phyloP scores from a whole-genome alignment of 2,797 vertebrate species.

The Pachyuromys duprasi region DNA sequence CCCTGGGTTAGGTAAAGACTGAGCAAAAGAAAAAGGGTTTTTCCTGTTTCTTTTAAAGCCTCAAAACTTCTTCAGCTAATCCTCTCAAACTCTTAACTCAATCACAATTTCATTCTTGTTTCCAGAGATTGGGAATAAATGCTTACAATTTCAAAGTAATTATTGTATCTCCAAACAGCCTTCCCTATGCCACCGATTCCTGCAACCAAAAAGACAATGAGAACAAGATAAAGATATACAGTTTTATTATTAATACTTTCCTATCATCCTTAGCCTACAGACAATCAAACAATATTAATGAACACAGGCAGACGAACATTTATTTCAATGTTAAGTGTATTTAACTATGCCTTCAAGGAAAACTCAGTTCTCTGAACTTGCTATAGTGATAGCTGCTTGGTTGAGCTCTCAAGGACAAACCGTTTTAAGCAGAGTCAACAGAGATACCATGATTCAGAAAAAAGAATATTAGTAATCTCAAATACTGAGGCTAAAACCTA shows the following conservation, averaged over 20 bases:
- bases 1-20: slow-evolving; percentile 32
- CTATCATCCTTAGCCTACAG: not conserved
- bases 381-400: not conserved
- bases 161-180: not conserved
- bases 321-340: not conserved
- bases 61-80: slow-evolving; percentile 7
- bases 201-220: slow-evolving; percentile 23
- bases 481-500: slow-evolving; percentile 13
- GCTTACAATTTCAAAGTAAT: slow-evolving; percentile 6
- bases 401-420: not conserved
- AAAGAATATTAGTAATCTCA: slow-evolving; percentile 20
- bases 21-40: slow-evolving; percentile 32
- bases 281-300: slow-evolving; percentile 14
- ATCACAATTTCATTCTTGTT: slow-evolving; percentile 2
- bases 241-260: slow-evolving; percentile 22
- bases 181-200: not conserved
- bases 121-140: not conserved
- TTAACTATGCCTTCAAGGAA: slow-evolving; percentile 6
- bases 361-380: not conserved
- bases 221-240: slow-evolving; percentile 5
- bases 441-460: not conserved
- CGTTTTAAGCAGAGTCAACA: not conserved
- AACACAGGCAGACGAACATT: not conserved
- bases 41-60: slow-evolving; percentile 49
- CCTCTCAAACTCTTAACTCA: not conserved